These are phyloP conservation scores for Campoplex nolae DNA, from an alignment of 2,888 invertebrate species.

Conservation along the genomic window DNA sequence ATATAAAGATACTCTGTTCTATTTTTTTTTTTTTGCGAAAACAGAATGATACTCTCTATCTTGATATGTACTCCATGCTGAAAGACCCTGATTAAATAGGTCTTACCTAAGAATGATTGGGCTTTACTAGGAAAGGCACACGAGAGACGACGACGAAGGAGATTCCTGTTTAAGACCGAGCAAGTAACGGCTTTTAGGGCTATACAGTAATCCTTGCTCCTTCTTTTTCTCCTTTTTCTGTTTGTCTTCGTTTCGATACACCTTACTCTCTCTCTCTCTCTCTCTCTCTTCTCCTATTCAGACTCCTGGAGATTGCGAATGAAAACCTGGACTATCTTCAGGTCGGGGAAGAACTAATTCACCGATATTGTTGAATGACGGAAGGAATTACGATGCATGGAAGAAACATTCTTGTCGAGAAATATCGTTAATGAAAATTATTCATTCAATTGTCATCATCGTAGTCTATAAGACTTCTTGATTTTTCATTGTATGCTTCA, in stretches of 20 bases:
- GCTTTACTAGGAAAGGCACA: conserved; percentile 45
- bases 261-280: neutral
- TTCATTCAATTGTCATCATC: too few species aligned
- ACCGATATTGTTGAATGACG: neutral
- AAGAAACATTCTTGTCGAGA: too few species aligned
- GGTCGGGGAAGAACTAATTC: neutral
- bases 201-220: conserved; percentile 28
- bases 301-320: neutral
- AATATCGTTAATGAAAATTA: too few species aligned
- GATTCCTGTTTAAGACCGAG: conserved; percentile 24
- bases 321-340: neutral
- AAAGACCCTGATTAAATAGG: conserved; percentile 65
- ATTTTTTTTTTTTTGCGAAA: too few species aligned
- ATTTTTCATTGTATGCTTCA: too few species aligned
- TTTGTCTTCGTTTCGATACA: neutral
- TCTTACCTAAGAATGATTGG: conserved; percentile 65
- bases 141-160: conserved; percentile 31
- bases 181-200: conserved; percentile 54
- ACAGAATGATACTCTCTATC: neutral
- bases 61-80: conserved; percentile 36
- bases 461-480: too few species aligned
- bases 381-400: neutral
- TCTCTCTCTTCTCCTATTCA: neutral
- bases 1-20: too few species aligned
- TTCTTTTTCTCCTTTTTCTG: neutral